Percentiles rank a stretch among this genome's conserved stretches.
phyloP scores from a whole-genome alignment of 1,140 invertebrate genomes.

The Zaprionus inermis region DNA sequence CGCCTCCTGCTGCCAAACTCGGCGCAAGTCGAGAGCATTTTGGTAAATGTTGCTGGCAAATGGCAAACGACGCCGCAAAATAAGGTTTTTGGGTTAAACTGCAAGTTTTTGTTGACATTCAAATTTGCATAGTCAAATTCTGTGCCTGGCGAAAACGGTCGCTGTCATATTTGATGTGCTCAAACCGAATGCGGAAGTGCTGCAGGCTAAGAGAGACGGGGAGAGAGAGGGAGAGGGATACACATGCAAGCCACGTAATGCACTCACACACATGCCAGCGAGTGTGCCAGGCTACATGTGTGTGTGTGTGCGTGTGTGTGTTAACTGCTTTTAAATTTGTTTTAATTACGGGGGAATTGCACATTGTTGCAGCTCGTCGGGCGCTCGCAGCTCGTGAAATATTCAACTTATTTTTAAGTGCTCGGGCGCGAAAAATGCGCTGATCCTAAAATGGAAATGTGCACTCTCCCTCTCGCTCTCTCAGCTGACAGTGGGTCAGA shows the following conservation, averaged over 20 bases:
- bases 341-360: constrained; percentile 72
- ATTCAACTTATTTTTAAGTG: constrained; percentile 78
- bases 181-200: constrained; percentile 70
- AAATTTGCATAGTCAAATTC: constrained; percentile 80
- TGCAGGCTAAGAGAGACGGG: constrained; percentile 6
- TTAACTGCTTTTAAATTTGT: constrained; percentile 82
- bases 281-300: not conserved
- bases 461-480: not conserved
- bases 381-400: constrained; percentile 60
- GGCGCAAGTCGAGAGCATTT: constrained; percentile 38
- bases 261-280: constrained; percentile 19
- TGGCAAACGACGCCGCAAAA: constrained; percentile 52
- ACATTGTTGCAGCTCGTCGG: constrained; percentile 55
- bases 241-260: constrained; percentile 21
- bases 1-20: constrained; percentile 42
- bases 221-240: too few relatives aligned
- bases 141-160: constrained; percentile 42
- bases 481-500: not conserved
- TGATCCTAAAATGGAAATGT: constrained; percentile 58
- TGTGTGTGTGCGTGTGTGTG: constrained; percentile 48
- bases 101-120: constrained; percentile 81
- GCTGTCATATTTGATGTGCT: constrained; percentile 79
- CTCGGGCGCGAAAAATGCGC: constrained; percentile 61
- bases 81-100: constrained; percentile 81
- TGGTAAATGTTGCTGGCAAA: constrained; percentile 55